Conservation (phyloP, 2,113 vertebrate genomes). For the Lampris megalopsis region DNA sequence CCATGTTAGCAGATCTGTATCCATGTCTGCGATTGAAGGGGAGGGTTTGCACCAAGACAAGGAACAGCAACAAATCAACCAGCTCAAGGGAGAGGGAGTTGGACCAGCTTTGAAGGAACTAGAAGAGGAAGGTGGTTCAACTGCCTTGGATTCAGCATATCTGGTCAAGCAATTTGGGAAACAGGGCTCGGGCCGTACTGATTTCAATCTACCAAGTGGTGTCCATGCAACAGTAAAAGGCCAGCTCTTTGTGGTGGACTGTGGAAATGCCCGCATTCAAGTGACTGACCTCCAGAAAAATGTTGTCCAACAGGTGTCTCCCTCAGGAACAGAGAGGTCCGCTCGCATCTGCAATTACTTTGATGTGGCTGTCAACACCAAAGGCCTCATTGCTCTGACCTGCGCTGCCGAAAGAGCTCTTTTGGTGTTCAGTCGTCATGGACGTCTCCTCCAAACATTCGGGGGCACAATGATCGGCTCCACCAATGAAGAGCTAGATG, state of each 20-base stretch:
- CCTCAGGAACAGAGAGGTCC: slow-evolving; percentile 66
- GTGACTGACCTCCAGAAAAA: slow-evolving; percentile 81
- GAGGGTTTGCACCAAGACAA: slow-evolving; percentile 46
- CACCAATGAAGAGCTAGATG: slow-evolving; percentile 78
- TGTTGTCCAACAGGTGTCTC: slow-evolving; percentile 82
- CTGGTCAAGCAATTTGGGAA: slow-evolving; percentile 84
- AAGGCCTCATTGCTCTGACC: slow-evolving; percentile 83
- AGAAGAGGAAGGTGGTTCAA: slow-evolving; percentile 54
- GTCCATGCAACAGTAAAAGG: slow-evolving; percentile 78
- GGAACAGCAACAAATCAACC: slow-evolving; percentile 37
- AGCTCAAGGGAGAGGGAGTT: slow-evolving; percentile 46
- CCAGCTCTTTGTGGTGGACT: slow-evolving; percentile 85
- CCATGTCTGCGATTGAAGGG: slow-evolving; percentile 74
- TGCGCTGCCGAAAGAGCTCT: slow-evolving; percentile 80
- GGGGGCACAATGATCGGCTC: slow-evolving; percentile 73
- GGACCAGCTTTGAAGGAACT: slow-evolving; percentile 38
- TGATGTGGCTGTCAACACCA: slow-evolving; percentile 84
- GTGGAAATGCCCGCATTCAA: slow-evolving; percentile 84
- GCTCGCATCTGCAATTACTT: slow-evolving; percentile 83
- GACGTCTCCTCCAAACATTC: slow-evolving; percentile 83
- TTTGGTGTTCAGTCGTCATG: slow-evolving; percentile 83
- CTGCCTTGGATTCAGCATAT: slow-evolving; percentile 60
- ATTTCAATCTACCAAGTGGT: slow-evolving; percentile 84
- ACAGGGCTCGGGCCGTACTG: slow-evolving; percentile 83
- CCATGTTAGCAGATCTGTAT: slow-evolving; percentile 72